Evolutionary conservation across 2,888 invertebrate genomes (phyloP), one percentile per base, ranked within the genome.

Genomic region (Diloba caeruleocephala): DNA sequence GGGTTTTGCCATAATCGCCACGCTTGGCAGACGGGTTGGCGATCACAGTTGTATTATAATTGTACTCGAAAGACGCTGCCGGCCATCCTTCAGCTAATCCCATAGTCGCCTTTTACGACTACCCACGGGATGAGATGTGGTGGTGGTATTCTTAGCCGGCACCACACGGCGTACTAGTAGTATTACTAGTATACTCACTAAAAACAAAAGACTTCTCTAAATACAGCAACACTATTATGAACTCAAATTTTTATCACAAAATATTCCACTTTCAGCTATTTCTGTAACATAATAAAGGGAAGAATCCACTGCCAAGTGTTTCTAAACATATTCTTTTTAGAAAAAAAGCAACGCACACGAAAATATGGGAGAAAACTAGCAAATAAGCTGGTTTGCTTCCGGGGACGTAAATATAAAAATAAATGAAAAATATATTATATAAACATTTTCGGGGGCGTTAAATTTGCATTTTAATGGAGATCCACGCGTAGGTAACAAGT

Each of bases 401-500:
- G 59, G 43, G 44, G 56, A 60, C 49, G 49, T 73, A 71, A 70
- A 76, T 74, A 74, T 76, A 78, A 82, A 84, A 84, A 78, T 82
- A 84, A 84, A 87, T 80, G 78, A 79, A 84, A 82, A 82, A 85
- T 83, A 84, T 84, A 84, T 83, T 79, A 84, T 79, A 87, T 85
- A 87, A 87, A 87, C 90, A 89, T 89, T 90, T 90, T 85, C 88
- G 83, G 87, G 83, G 88, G 82, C 78, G 65, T 82, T 74, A 79
- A 90, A 93, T 93, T 93, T 92, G 90, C 93, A 93, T 93, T 93
- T 93, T 90, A 92, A 93, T 93, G 85, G 92, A 88, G 87, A 89
- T 83, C 80, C 87, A 86, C 87, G 90, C 86, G 89, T 84, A 82
- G 82, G 90, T 93, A 93, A 93, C 92, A 91, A 91, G 90, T 89